Base-by-base conservation (phyloP, 2,888 invertebrate species). In the Nymphalis polychloros region DNA sequence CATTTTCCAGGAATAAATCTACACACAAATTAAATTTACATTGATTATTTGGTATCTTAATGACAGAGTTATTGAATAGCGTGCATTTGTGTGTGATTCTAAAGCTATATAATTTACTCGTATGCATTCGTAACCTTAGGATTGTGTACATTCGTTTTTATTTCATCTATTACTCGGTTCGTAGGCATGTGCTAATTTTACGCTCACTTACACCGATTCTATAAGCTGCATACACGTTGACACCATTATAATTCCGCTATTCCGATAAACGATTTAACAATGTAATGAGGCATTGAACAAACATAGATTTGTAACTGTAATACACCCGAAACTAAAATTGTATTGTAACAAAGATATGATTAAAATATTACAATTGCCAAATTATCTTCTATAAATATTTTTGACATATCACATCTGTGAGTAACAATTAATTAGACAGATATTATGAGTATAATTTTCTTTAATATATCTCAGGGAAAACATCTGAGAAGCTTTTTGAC, bases 101-200 rank as follows among this genome's bases (percentile, higher is more conserved):
- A 50, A 50, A 50, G 0, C 0, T 8, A 20, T 16, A 27, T 52
- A 52, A 7, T 7, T 53, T 31, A 31, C 7, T 23, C 10, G 19
- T 52, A 6, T 23, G 20, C 16, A 53, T 27, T 27, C 17, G 8
- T 31, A 31, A 27, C 17, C 31, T 55, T 31, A 55, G 17, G 16
- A 55, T 53, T 16, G 16, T 16, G 13, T 23, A 6, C n/a, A 19
- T 35, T 35, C 19, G 41, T 19, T 19, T 57, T 57, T 57, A 57
- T 41, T 41, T 57, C 17, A 35, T 49, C 67, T 55, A 67, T 62
- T 67, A 62, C 55, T 62, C 55, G 61, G 67, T 62, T 7, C 23
- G 55, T 49, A 66, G 46, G 47, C 53, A 5, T 47, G 67, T 55
- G 61, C 62, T 62, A 67, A 67, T 67, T 67, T 67, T 67, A 67